phyloP scores from a whole-genome alignment of 2,113 vertebrate genomes.

The Trematomus loennbergii region DNA sequence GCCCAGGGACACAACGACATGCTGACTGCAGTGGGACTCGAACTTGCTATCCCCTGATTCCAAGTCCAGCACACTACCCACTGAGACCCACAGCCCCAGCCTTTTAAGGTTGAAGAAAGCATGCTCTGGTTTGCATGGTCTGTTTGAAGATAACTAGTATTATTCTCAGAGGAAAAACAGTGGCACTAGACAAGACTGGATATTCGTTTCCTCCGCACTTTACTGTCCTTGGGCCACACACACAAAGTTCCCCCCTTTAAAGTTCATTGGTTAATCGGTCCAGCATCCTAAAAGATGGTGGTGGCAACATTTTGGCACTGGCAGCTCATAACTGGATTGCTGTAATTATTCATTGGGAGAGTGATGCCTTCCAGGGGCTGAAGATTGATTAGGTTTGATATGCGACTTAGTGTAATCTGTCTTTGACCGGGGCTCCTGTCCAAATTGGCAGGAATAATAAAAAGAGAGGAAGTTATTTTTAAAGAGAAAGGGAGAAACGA shows the following conservation, averaged over 20 bases:
- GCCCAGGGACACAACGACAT: too few species aligned
- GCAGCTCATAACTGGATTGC: conserved; percentile 74
- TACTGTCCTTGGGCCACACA: conserved; percentile 22
- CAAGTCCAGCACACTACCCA: too few species aligned
- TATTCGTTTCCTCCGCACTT: conserved; percentile 17
- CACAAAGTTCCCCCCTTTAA: conserved; percentile 34
- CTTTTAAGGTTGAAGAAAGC: too few species aligned
- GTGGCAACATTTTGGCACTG: conserved; percentile 81
- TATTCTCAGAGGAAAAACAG: conserved; percentile 37
- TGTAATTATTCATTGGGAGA: conserved; percentile 84
- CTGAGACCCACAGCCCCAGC: too few species aligned
- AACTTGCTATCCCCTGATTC: too few species aligned
- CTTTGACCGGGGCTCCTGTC: conserved; percentile 81
- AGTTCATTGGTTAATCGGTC: conserved; percentile 70
- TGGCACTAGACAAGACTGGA: conserved; percentile 10
- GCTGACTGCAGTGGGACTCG: too few species aligned
- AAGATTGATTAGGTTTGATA: conserved; percentile 86
- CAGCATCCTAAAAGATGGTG: conserved; percentile 68
- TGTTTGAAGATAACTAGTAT: conserved; percentile 16
- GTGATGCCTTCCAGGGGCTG: conserved; percentile 83
- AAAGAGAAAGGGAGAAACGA: conserved; percentile 46
- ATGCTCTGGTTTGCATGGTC: too few species aligned
- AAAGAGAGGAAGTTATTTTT: conserved; percentile 74
- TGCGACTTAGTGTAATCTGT: conserved; percentile 83
- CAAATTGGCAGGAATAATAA: conserved; percentile 81